Evolutionary conservation across 2,113 vertebrate genomes (phyloP), one percentile per base, ranked within the genome.

Genomic region (Labeo catla): DNA sequence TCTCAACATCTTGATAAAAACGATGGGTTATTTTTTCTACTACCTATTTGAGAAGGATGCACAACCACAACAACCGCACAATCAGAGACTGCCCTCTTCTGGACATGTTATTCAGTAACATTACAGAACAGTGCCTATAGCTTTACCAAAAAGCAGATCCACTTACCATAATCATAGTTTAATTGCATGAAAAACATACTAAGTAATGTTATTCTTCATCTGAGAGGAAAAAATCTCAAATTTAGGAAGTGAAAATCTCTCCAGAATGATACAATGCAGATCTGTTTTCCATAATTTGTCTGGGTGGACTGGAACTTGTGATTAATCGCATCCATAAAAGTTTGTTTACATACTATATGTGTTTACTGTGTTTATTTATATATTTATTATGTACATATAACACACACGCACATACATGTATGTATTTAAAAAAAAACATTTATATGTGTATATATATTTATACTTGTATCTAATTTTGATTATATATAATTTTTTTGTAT

Each of bases 21-120:
- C 68, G 0, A 72, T 4, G 39, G 39, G 70, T 15, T 36, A 34
- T 36, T 68, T 36, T 28, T 13, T 36, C 3, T 6, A 13, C 43
- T 7, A 47, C 10, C 43, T 23, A 11, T 47, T n/a, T 49, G 1
- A 50, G 49, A 9, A 50, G 2, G 21, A 49, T 4, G 49, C 47
- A 19, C 45, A 52, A n/a, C 70, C 43, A 73, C 39, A 52, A 23
- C 74, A 52, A 21, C 65, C 6, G 0, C 28, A 89, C 6, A 34
- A 63, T 88, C 72, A 61, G 34, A 91, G 68, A 91, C 87, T 90
- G 94, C 91, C 93, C 90, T 87, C 94, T 95, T 45, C 85, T 91
- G 94, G 92, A 43, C 34, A 23, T 45, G 77, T 61, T 45, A 21
- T 43, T 76, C n/a, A 76, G 39, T 50, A 34, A 15, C 49, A 76